Conservation (phyloP, 1,140 invertebrate genomes). For the Drosophila lowei region DNA sequence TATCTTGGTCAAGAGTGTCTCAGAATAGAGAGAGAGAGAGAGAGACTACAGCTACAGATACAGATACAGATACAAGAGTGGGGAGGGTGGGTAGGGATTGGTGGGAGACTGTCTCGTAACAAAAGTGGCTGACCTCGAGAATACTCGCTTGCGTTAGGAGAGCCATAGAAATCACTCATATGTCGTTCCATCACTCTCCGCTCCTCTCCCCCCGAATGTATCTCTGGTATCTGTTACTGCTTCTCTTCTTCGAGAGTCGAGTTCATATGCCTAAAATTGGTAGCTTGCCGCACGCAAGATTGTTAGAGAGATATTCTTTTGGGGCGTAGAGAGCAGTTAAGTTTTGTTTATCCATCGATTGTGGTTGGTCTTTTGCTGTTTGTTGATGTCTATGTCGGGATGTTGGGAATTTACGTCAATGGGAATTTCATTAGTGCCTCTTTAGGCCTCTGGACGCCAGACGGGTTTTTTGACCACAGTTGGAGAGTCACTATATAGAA, state of each 20-base stretch:
- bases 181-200: background rate
- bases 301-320: conserved; percentile 39
- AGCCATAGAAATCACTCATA: conserved; percentile 62
- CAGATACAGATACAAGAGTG: background rate
- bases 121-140: conserved; percentile 75
- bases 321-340: conserved; percentile 10
- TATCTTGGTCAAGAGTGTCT: conserved; percentile 71
- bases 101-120: conserved; percentile 30
- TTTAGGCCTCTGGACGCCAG: conserved; percentile 6
- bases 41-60: conserved; percentile 16
- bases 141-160: conserved; percentile 42
- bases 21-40: conserved; percentile 51
- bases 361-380: conserved; percentile 8
- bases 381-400: background rate
- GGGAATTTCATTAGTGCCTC: conserved; percentile 32
- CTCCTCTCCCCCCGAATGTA: background rate
- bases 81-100: conserved; percentile 11
- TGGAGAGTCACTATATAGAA: background rate
- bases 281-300: conserved; percentile 35
- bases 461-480: background rate
- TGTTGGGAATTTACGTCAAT: conserved; percentile 24
- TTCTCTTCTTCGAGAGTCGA: conserved; percentile 22
- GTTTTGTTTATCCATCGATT: conserved; percentile 38
- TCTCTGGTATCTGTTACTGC: conserved; percentile 12
- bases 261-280: conserved; percentile 58